A percentile compares a stretch with the other conserved stretches of the same genome.
Conservation (phyloP, 1,140 invertebrate species). For the Paralvinella palmiformis region DNA sequence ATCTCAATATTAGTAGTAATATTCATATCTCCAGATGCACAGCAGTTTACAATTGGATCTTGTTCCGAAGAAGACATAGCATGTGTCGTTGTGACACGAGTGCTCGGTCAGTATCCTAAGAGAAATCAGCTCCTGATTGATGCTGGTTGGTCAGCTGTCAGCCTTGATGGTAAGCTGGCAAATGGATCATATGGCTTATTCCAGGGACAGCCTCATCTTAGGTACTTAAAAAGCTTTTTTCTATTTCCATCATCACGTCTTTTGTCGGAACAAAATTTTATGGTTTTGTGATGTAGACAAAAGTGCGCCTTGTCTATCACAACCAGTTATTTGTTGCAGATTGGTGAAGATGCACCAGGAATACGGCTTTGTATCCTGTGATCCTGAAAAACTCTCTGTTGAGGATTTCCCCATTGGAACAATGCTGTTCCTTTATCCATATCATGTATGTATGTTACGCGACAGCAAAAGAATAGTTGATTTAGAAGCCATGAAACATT, state of each 20-base stretch:
- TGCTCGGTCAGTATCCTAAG: conserved; percentile 39
- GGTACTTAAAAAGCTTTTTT: conserved; percentile 14
- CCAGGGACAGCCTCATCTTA: conserved; percentile 29
- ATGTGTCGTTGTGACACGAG: conserved; percentile 35
- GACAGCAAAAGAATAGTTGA: no score
- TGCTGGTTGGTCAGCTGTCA: conserved; percentile 40
- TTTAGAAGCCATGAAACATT: no score
- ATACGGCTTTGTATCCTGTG: conserved; percentile 34
- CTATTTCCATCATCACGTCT: background rate
- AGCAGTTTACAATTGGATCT: conserved; percentile 32
- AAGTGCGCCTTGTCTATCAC: no score
- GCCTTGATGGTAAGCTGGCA: conserved; percentile 26
- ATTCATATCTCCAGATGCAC: conserved; percentile 30
- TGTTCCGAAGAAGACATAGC: conserved; percentile 36
- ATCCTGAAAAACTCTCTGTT: conserved; percentile 31
- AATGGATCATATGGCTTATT: conserved; percentile 24
- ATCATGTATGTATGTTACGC: conserved; percentile 42
- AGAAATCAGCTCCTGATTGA: conserved; percentile 40
- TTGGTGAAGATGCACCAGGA: conserved; percentile 40
- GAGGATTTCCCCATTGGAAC: conserved; percentile 32
- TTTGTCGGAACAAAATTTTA: background rate
- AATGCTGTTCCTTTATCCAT: conserved; percentile 41
- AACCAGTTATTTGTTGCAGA: conserved; percentile 22
- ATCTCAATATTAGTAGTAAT: no score
- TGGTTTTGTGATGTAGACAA: background rate